phyloP scores from a whole-genome alignment of 2,797 vertebrate genomes.

The Malurus leucopterus region DNA sequence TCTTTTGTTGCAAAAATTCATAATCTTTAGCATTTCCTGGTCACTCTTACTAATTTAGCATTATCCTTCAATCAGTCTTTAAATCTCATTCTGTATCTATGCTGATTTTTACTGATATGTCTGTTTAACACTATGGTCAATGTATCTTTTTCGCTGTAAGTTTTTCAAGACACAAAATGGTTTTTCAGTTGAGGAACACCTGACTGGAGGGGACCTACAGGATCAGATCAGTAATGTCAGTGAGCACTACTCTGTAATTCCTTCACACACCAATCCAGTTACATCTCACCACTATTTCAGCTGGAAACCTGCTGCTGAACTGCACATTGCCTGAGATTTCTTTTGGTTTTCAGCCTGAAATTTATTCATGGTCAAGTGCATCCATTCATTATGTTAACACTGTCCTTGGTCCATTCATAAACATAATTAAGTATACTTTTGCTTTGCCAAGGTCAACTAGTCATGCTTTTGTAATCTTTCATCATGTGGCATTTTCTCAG shows the following conservation, averaged over 20 bases:
- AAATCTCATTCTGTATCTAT: neutral
- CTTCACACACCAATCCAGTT: neutral
- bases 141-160: neutral
- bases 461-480: neutral
- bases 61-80: neutral
- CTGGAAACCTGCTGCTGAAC: neutral
- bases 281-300: neutral
- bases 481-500: neutral
- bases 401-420: neutral
- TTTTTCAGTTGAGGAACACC: neutral
- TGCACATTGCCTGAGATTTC: neutral
- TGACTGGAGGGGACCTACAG: neutral
- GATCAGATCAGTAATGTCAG: neutral
- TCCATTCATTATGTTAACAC: neutral
- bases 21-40: neutral
- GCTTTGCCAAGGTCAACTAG: neutral
- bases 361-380: neutral
- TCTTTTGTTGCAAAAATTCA: neutral
- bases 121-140: neutral
- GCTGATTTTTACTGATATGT: neutral
- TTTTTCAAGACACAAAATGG: neutral
- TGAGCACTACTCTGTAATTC: neutral
- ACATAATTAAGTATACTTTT: neutral
- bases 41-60: neutral
- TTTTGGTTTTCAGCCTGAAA: neutral